Base-by-base conservation (phyloP, 2,888 invertebrate species). In the Lithodes maja region DNA sequence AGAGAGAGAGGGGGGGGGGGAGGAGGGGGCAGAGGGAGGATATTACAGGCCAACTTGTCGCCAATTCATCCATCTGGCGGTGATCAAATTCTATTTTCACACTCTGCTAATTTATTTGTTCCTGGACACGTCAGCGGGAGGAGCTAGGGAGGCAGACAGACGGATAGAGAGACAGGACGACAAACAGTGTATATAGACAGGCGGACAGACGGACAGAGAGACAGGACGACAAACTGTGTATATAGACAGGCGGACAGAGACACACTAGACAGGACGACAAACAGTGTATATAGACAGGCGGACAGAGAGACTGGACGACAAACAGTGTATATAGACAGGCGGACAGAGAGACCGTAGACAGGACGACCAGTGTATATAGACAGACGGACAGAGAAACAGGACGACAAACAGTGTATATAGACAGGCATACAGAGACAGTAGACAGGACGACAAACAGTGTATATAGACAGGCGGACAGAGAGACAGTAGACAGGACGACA, bases 31-130 rank as follows among this genome's bases (percentile, higher is more conserved):
- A 7, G 68, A 50, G 53, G 74, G 15, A 15, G 68, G 55, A 50
- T 54, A 86, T 80, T 80, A 86, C 80, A 80, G 54, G 54, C 85
- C 80, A 86, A 80, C 85, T 80, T 80, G 85, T 86, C 80, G 61
- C 80, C 80, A 71, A 3, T 52, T 53, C 85, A 17, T 74, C 85
- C 85, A 86, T 86, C 85, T 86, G 85, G 52, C 71, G 53, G 71
- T 80, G 79, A 86, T 80, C 80, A 69, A 71, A 53, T 71, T 80
- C 71, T 86, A 50, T 79, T 80, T 86, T 54, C 85, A 69, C 69
- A 55, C 85, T 85, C 54, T 55, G 15, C 17, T 84, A 75, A 75
- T 55, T 75, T 75, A 54, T 54, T 75, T 80, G 80, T 80, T n/a
- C 71, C 71, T n/a, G 71, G 71, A n/a, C 71, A 71, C 71, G 71